Base-by-base conservation (phyloP, 2,888 invertebrate genomes). In the Drosophila barbarae region DNA sequence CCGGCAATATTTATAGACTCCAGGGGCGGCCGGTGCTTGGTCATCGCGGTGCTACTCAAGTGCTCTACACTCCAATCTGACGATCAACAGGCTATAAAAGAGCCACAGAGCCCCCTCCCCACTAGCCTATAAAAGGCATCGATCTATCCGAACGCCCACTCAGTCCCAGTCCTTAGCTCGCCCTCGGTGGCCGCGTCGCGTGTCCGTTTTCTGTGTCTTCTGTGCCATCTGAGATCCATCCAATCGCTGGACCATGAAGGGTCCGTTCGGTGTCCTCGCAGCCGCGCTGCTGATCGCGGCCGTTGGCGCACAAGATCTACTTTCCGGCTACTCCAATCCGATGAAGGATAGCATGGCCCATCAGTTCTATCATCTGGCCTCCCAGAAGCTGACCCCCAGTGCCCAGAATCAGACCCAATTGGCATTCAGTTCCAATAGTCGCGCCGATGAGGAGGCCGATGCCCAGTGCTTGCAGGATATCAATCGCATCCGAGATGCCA, bases 311-410 rank as follows among this genome's bases (percentile, higher is more conserved):
- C n/a, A 52, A 18, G 52, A 23, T 32, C 46, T 76, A 6, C 68
- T 80, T 0, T 66, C 71, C 10, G 81, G 84, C 10, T 28, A 83
- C 46, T 76, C 78, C 18, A 69, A 60, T 0, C 77, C 83, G 1
- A 74, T 86, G 36, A 76, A 76, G 26, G 80, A 74, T 63, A 87
- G 86, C 68, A 53, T 88, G 57, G 86, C 87, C 10, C 82, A 84
- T 65, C 77, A 81, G 57, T 88, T 88, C 70, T 88, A 72, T 47
- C 56, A 73, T 5, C 21, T 84, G 53, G 87, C 80, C 39, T 51
- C 77, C 6, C 57, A 79, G 5, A 42, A 58, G 2, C 35, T 57
- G 9, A 10, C n/a, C 2, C 5, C 10, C 15, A 18, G 1, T n/a
- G 26, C 2, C 10, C n/a, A 32, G 46, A 82, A 82, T 36, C 51